Evolutionary conservation across 2,888 invertebrate species (phyloP), one percentile per base, ranked within the genome.

Genomic region (Drosophila mimetica): DNA sequence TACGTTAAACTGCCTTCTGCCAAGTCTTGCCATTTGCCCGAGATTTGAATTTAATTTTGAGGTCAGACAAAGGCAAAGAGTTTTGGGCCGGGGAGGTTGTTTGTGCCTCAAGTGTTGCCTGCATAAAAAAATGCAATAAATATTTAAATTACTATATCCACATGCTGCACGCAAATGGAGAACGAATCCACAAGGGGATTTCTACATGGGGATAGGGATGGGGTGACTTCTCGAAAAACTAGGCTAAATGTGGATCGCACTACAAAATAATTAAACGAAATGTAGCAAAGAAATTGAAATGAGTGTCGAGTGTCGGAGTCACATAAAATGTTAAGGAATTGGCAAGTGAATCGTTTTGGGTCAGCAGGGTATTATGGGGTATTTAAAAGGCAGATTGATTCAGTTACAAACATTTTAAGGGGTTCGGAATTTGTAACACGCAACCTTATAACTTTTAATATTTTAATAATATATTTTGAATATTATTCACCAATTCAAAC

Each of bases 11-110:
- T 76, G 47, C 41, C 46, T 51, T 28, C 72, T 75, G 77, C 76
- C 79, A 78, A 75, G 69, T 70, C 47, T 44, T 70, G 61, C 66
- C 73, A 78, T 83, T 80, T 83, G 79, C 74, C 59, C 65, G 71
- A 81, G 86, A 80, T 87, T 88, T 81, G 75, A 77, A 86, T 86
- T 83, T 81, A 89, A 88, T 88, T 88, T 88, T 88, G 76, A 77
- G 88, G 88, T 89, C 88, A 88, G 60, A 71, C 71, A 83, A 78
- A 64, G 76, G 74, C 69, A 46, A 79, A 71, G 61, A 44, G 52
- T 36, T 28, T 53, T 36, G 46, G 48, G 46, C 42, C 50, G 16
- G 46, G 50, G 42, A 5, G 28, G 65, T 65, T 64, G 67, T 60
- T 47, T 52, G 63, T 71, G 79, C 70, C 70, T 77, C 77, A 77